Conservation (phyloP, 2,113 vertebrate genomes). For the Bubo blakistoni region DNA sequence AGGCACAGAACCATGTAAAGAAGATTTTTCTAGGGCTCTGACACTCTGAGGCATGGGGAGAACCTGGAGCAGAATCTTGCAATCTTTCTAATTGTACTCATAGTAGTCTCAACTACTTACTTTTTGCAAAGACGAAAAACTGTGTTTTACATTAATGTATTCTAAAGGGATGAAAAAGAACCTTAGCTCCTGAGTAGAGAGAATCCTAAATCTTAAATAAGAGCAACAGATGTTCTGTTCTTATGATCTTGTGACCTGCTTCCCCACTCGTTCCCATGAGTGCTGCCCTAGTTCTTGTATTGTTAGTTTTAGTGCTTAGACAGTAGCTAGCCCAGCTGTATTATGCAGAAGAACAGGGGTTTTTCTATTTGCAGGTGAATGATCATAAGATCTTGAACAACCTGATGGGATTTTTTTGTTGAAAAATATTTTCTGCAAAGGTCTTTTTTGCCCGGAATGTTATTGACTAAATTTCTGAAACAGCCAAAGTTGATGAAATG, state of each 20-base stretch:
- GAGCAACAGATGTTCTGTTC: background rate
- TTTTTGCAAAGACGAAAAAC: background rate
- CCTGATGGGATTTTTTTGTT: background rate
- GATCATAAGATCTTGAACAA: background rate
- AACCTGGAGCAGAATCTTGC: background rate
- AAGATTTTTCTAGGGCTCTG: background rate
- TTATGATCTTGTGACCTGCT: background rate
- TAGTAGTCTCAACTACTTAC: background rate
- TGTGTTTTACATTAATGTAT: background rate
- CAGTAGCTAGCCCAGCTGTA: background rate
- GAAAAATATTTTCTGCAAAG: background rate
- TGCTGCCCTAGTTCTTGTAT: background rate
- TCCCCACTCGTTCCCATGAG: background rate
- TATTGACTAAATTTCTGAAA: background rate
- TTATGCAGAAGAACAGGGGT: background rate
- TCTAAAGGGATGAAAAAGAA: background rate
- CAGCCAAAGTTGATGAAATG: background rate
- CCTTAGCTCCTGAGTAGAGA: background rate
- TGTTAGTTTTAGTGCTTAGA: background rate
- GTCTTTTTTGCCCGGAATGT: background rate
- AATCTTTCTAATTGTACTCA: background rate
- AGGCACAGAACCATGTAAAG: background rate
- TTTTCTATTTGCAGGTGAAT: background rate
- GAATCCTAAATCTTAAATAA: background rate
- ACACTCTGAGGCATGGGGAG: accelerated